Conservation (phyloP, 2,888 invertebrate species). For the Gibbula magus region DNA sequence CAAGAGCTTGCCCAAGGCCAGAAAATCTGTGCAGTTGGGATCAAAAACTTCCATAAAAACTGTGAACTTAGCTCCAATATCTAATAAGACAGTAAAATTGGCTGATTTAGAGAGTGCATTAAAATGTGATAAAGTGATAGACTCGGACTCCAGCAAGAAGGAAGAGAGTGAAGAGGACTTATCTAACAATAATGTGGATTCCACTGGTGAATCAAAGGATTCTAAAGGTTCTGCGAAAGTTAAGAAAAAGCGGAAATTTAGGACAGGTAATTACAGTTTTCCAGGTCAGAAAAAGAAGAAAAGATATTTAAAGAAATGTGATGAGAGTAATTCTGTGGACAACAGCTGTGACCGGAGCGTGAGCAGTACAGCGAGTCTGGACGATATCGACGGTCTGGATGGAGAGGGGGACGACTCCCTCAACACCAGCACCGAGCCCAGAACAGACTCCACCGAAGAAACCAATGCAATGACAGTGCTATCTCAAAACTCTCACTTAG, state of each 20-base stretch:
- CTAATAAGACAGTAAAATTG: conserved; percentile 46
- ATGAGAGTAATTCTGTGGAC: conserved; percentile 10
- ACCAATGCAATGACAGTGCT: conserved; percentile 46
- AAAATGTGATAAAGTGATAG: conserved; percentile 31
- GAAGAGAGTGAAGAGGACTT: not conserved
- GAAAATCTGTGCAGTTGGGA: conserved; percentile 35
- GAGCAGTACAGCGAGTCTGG: conserved; percentile 12
- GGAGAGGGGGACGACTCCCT: not conserved
- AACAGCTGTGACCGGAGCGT: conserved; percentile 26
- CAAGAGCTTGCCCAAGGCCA: conserved; percentile 27
- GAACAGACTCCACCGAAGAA: not conserved
- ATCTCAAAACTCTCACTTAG: conserved; percentile 45
- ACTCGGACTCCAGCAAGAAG: conserved; percentile 1
- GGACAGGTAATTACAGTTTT: conserved; percentile 41
- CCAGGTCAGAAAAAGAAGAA: conserved; percentile 40
- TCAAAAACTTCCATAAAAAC: conserved; percentile 40
- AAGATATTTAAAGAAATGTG: conserved; percentile 28
- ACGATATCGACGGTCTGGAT: not conserved
- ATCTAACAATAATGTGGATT: conserved; percentile 20
- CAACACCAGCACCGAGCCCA: not conserved
- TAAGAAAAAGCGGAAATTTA: conserved; percentile 35
- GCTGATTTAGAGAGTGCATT: conserved; percentile 48
- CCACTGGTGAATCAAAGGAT: conserved; percentile 1
- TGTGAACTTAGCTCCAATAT: conserved; percentile 48
- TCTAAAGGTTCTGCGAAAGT: conserved; percentile 21